A percentile compares a stretch with the other conserved stretches of the same genome.
phyloP scores from a whole-genome alignment of 2,797 vertebrate species.

The Agapornis canus region DNA sequence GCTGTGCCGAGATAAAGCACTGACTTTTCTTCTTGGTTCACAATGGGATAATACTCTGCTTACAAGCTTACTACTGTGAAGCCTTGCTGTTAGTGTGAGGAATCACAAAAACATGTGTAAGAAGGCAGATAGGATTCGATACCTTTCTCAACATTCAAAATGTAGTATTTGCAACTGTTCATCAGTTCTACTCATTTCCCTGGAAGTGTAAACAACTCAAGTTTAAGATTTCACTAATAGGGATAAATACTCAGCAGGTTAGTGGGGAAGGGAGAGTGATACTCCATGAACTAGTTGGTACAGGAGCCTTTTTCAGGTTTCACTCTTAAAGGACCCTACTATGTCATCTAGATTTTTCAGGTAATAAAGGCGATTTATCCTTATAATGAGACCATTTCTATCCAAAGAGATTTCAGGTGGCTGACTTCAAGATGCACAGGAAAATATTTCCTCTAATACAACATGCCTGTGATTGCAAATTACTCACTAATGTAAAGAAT shows the following conservation, averaged over 20 bases:
- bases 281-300: not conserved
- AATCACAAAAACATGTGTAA: not conserved
- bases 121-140: not conserved
- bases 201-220: not conserved
- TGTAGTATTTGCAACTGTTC: not conserved
- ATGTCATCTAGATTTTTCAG: not conserved
- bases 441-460: conserved; percentile 6
- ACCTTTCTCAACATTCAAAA: not conserved
- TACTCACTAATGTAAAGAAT: not conserved
- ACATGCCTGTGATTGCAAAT: not conserved
- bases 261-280: not conserved
- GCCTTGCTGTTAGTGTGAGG: not conserved
- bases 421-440: not conserved
- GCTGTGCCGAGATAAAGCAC: not conserved
- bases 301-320: not conserved
- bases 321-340: not conserved
- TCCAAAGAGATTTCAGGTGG: not conserved
- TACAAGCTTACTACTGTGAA: conserved; percentile 18
- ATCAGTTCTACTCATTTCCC: not conserved
- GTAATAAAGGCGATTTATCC: not conserved
- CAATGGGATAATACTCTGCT: conserved; percentile 4
- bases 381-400: not conserved
- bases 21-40: conserved; percentile 24
- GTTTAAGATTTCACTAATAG: conserved; percentile 27
- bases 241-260: not conserved